phyloP scores from a whole-genome alignment of 2,797 vertebrate species.

The Diplodus puntazzo region DNA sequence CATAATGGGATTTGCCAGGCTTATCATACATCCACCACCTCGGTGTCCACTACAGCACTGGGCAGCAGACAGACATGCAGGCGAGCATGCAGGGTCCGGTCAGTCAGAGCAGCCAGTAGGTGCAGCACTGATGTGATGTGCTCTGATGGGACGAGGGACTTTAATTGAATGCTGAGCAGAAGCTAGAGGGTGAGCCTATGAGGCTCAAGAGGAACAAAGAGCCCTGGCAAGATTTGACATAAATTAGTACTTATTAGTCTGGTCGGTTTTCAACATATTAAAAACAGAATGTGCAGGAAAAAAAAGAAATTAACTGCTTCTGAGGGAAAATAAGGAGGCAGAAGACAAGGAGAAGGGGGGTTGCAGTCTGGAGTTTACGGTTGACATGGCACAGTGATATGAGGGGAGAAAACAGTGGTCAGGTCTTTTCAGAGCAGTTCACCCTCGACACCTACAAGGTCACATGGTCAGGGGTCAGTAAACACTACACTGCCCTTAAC shows the following conservation, averaged over 20 bases:
- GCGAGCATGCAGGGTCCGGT: conserved; percentile 23
- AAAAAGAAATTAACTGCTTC: conserved; percentile 66
- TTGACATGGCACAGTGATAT: conserved; percentile 73
- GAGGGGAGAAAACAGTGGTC: conserved; percentile 63
- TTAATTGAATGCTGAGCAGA: conserved; percentile 79
- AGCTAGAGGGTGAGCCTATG: conserved; percentile 77
- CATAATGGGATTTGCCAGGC: conserved; percentile 4
- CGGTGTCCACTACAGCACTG: conserved; percentile 17
- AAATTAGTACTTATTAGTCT: conserved; percentile 81
- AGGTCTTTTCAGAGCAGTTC: conserved; percentile 18
- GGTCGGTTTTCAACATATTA: conserved; percentile 72
- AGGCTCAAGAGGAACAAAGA: conserved; percentile 67
- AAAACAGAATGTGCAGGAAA: conserved; percentile 56
- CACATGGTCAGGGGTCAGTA: conserved; percentile 34
- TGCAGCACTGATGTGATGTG: conserved; percentile 80
- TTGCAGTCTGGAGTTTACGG: conserved; percentile 72
- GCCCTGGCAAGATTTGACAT: conserved; percentile 72
- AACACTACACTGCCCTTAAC: conserved; percentile 7
- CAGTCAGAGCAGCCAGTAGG: conserved; percentile 64
- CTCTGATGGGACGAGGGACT: conserved; percentile 78
- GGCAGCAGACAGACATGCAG: conserved; percentile 30
- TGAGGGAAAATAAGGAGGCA: conserved; percentile 52
- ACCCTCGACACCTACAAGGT: conserved; percentile 52
- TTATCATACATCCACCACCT: conserved; percentile 29
- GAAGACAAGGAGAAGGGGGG: conserved; percentile 16